Percentiles rank a stretch among this genome's conserved stretches.
Evolutionary conservation across 2,113 vertebrate species (phyloP).

Genomic region (Callorhinus ursinus): DNA sequence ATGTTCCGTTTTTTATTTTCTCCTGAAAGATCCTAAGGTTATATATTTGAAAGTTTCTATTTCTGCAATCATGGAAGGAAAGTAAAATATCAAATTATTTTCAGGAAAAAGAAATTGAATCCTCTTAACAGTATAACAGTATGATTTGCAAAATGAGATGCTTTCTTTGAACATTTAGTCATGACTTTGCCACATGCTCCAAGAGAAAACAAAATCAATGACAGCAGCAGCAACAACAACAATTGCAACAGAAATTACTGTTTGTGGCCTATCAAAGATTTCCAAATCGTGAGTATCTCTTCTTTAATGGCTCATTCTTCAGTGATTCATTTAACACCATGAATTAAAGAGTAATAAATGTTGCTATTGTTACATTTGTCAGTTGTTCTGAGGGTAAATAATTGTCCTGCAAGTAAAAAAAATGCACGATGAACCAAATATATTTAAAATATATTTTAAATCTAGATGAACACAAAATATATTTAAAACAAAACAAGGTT

Average conservation of each 20-base stretch:
- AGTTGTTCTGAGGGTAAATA: not conserved
- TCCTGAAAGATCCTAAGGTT: slow-evolving; percentile 36
- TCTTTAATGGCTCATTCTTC: not conserved
- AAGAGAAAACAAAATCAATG: not conserved
- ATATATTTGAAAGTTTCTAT: slow-evolving; percentile 52
- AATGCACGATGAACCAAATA: not conserved
- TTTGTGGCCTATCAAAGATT: not conserved
- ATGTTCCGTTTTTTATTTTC: slow-evolving; percentile 53
- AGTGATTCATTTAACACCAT: not conserved
- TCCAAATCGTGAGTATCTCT: not conserved
- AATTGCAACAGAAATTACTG: not conserved
- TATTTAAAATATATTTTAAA: not conserved
- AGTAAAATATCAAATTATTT: slow-evolving; percentile 55
- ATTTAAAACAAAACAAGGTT: not conserved
- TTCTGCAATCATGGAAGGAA: slow-evolving; percentile 12
- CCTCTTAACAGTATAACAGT: not conserved
- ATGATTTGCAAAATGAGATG: slow-evolving; percentile 2
- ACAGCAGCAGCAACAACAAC: not conserved
- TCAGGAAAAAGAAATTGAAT: not conserved
- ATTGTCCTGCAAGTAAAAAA: not conserved
- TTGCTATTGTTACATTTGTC: not conserved
- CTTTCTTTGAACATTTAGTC: not conserved
- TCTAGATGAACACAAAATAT: not conserved
- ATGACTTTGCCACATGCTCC: not conserved
- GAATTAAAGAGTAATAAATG: not conserved